phyloP scores from a whole-genome alignment of 2,888 invertebrate genomes.

The Nemotelus pantherinus region DNA sequence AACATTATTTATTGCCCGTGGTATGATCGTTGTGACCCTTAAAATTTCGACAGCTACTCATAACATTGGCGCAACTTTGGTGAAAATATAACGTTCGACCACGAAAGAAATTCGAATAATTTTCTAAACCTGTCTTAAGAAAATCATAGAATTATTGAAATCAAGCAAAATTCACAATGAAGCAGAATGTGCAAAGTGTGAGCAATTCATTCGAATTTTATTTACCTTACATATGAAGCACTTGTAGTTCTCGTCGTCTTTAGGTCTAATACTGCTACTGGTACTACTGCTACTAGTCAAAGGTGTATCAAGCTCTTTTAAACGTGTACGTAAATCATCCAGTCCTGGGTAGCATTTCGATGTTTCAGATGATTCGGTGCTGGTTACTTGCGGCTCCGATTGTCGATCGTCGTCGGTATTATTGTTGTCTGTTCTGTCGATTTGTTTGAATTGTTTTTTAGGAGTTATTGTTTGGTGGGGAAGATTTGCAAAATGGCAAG shows the following conservation, averaged over 20 bases:
- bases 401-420: constrained; percentile 61
- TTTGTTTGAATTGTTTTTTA: constrained; percentile 50
- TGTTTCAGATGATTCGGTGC: constrained; percentile 62
- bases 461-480: no score
- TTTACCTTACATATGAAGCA: constrained; percentile 81
- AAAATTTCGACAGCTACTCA: constrained; percentile 59
- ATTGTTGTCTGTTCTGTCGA: constrained; percentile 55
- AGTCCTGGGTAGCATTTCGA: constrained; percentile 65
- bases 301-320: constrained; percentile 67
- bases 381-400: constrained; percentile 63
- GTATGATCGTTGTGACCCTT: constrained; percentile 38
- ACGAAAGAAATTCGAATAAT: constrained; percentile 62
- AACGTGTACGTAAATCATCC: constrained; percentile 69
- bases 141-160: constrained; percentile 18
- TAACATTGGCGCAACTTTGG: constrained; percentile 64
- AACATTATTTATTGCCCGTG: constrained; percentile 5
- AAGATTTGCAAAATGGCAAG: no score
- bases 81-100: constrained; percentile 63
- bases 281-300: constrained; percentile 51
- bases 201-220: constrained; percentile 50
- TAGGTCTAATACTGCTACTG: constrained; percentile 64
- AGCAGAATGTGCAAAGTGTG: constrained; percentile 7
- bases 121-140: constrained; percentile 64
- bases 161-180: constrained; percentile 41
- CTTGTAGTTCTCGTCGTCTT: constrained; percentile 71